These are phyloP conservation scores for Odobenus rosmarus DNA, from an alignment of 2,113 vertebrate species.

Conservation along the genomic window DNA sequence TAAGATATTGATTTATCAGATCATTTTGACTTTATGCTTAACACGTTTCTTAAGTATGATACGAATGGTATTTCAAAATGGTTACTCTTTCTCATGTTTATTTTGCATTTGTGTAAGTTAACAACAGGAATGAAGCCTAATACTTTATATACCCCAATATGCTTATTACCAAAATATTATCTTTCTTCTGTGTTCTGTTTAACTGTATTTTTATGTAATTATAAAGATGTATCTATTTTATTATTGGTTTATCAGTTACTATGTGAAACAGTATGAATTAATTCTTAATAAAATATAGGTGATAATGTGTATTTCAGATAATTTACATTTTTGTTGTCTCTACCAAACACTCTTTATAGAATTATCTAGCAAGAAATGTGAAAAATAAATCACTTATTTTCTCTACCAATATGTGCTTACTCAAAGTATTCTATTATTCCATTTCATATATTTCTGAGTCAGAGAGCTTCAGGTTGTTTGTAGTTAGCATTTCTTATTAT, in stretches of 20 bases:
- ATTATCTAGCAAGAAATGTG: background rate
- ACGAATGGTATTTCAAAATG: slow-evolving; percentile 69
- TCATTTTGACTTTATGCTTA: slow-evolving; percentile 71
- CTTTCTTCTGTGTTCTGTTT: background rate
- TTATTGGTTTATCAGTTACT: slow-evolving; percentile 38
- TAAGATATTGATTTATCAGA: slow-evolving; percentile 69
- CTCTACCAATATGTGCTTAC: background rate
- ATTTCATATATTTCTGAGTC: background rate
- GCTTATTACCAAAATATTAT: slow-evolving; percentile 9
- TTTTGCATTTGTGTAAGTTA: slow-evolving; percentile 66
- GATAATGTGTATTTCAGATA: background rate
- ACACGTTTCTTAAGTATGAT: slow-evolving; percentile 64
- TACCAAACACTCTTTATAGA: slow-evolving; percentile 20
- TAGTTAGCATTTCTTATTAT: background rate
- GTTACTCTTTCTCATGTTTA: slow-evolving; percentile 64
- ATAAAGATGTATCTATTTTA: slow-evolving; percentile 42
- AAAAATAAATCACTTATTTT: slow-evolving; percentile 36
- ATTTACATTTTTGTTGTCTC: background rate
- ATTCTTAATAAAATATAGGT: slow-evolving; percentile 39
- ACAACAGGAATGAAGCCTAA: slow-evolving; percentile 11
- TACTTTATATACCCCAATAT: slow-evolving; percentile 23
- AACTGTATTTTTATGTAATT: slow-evolving; percentile 49
- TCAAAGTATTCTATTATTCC: background rate
- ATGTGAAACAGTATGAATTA: slow-evolving; percentile 21
- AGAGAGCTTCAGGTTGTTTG: slow-evolving; percentile 8